Evolutionary conservation across 1,140 invertebrate genomes (phyloP), one percentile per base, ranked within the genome.

Genomic region (Sarcophaga bullata): DNA sequence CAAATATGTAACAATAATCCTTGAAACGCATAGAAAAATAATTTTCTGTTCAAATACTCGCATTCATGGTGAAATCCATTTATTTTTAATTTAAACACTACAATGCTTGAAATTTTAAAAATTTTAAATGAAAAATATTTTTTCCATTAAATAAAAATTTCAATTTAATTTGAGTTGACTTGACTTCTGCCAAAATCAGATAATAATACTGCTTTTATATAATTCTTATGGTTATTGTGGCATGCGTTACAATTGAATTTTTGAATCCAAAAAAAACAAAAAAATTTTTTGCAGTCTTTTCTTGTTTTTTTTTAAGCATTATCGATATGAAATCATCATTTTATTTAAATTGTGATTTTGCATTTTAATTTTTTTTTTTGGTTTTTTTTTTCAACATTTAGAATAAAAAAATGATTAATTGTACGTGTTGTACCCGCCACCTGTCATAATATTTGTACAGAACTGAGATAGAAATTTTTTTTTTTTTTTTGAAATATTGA

Each of bases 371-470:
- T 58, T 58, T n/a, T 58, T 5, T 73, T 6, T 62, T 62, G 6
- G 1, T 62, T 10, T 13, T 7, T 62, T 62, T n/a, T n/a, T n/a
- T n/a, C n/a, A n/a, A n/a, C n/a, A n/a, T n/a, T n/a, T n/a, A n/a
- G 5, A 0, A 13, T 47, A 3, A 10, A 13, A 48, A 75, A 13
- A 49, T 17, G 47, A 76, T 49, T 76, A 49, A 76, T 76, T 76
- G 73, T 49, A 37, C 25, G 25, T 37, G 25, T 37, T n/a, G n/a
- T n/a, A n/a, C n/a, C n/a, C n/a, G 48, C 73, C 73, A 73, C 10
- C 73, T 73, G 73, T 46, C 73, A 73, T 73, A 73, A 73, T 46
- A 76, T 47, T 76, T 76, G 73, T 15, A 76, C 48, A 76, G 15
- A 15, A n/a, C 73, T 49, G 47, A 25, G 62, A 19, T 25, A 25